These are phyloP conservation scores for Cavia porcellus DNA, from an alignment of 2,113 vertebrate species.

Conservation along the genomic window DNA sequence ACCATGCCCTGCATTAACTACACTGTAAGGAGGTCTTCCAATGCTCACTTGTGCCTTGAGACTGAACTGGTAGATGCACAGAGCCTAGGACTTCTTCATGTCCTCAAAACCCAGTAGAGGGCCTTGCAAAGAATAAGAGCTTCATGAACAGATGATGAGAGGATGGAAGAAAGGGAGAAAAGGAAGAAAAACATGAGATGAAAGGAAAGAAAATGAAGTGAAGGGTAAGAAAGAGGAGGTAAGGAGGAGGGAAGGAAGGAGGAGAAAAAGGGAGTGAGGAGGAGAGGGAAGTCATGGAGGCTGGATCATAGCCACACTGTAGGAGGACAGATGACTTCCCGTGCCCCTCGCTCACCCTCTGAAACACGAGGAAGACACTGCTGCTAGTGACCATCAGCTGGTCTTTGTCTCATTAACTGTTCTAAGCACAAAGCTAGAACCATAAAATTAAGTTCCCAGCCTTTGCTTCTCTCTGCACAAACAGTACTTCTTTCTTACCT, in stretches of 20 bases:
- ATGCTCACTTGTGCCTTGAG: neutral
- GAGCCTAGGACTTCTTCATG: neutral
- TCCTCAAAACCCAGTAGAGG: neutral
- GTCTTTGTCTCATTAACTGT: neutral
- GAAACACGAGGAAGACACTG: neutral
- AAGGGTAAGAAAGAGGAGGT: too few relatives aligned
- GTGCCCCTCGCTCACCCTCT: neutral
- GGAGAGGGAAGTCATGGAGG: neutral
- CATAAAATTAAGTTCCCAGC: neutral
- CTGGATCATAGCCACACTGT: neutral
- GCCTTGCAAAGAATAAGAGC: neutral
- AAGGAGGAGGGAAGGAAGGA: rapidly evolving
- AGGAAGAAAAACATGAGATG: neutral
- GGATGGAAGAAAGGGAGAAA: neutral
- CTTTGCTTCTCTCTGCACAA: neutral
- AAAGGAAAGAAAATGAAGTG: too few relatives aligned
- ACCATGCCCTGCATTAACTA: neutral
- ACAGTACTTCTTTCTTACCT: neutral
- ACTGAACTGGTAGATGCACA: neutral
- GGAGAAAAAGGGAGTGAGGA: neutral
- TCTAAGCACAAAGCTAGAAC: neutral
- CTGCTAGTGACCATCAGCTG: too few relatives aligned
- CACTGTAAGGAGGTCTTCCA: neutral
- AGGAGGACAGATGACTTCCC: neutral
- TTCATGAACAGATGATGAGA: neutral